A percentile compares a stretch with the other conserved stretches of the same genome.
Evolutionary conservation across 2,888 invertebrate genomes (phyloP).

Genomic region (Cotesia congregata): DNA sequence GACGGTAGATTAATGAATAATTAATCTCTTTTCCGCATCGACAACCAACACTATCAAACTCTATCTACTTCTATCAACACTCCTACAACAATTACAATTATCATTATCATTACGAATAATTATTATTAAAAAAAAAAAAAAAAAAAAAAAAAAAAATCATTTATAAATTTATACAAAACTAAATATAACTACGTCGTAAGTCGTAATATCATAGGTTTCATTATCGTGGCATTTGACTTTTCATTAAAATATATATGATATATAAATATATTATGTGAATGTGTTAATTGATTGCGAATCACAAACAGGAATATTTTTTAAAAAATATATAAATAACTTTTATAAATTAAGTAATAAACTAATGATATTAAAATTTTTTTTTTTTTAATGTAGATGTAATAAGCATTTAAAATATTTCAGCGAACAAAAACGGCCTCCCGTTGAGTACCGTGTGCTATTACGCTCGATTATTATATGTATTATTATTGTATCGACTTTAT

Average conservation of each 20-base stretch:
- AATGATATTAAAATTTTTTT: not conserved
- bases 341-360: not conserved
- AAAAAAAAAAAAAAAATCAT: not conserved
- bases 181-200: slow-evolving; percentile 18
- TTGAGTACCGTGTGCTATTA: not conserved
- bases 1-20: slow-evolving; percentile 34
- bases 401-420: not conserved
- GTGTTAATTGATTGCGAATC: slow-evolving; percentile 21
- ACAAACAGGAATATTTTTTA: not conserved
- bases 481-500: slow-evolving; percentile 38
- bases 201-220: slow-evolving; percentile 29
- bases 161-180: slow-evolving; percentile 1
- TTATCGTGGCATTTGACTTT: slow-evolving; percentile 36
- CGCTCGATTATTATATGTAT: slow-evolving; percentile 13
- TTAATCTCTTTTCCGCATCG: slow-evolving; percentile 36
- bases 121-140: not conserved
- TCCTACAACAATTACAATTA: slow-evolving; percentile 10
- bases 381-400: not conserved
- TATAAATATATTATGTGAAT: not conserved
- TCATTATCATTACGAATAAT: not conserved
- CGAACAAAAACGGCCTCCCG: not conserved
- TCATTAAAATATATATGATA: slow-evolving; percentile 5
- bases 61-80: not conserved
- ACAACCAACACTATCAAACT: slow-evolving; percentile 19
- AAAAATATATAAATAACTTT: not conserved